Conservation (phyloP, 2,888 invertebrate genomes). For the Ypsolopha scabrella region DNA sequence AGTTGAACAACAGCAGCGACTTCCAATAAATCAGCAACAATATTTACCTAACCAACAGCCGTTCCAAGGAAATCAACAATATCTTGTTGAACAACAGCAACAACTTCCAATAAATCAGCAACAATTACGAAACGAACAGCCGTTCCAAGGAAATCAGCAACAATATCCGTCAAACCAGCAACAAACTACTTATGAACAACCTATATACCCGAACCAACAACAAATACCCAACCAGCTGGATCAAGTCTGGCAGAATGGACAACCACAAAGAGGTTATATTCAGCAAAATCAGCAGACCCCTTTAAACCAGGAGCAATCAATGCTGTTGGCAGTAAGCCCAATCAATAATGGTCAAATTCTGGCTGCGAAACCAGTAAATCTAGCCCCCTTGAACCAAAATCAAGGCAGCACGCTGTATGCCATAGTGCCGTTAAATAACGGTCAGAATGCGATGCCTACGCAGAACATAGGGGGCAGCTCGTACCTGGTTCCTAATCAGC, state of each 20-base stretch:
- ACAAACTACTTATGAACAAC: constrained; percentile 6
- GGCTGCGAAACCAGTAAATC: constrained; percentile 5
- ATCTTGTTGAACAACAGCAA: neutral
- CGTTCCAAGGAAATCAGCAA: neutral
- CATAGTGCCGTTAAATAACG: constrained; percentile 21
- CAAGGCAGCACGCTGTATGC: constrained; percentile 17
- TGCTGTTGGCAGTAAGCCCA: neutral
- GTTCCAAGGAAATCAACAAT: constrained; percentile 6
- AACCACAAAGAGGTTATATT: neutral
- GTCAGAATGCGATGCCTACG: constrained; percentile 11
- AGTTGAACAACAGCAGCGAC: neutral
- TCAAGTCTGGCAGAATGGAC: neutral
- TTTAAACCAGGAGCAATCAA: constrained; percentile 6
- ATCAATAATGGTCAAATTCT: constrained; percentile 7
- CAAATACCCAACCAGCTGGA: neutral
- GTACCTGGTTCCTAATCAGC: constrained; percentile 19
- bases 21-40: neutral
- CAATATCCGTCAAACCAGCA: neutral
- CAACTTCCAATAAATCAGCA: constrained; percentile 4
- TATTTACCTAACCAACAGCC: no score
- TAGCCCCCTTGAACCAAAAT: constrained; percentile 12
- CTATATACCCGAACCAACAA: neutral
- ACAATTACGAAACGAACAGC: neutral
- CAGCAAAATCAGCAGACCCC: constrained; percentile 8
- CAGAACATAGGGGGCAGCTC: constrained; percentile 8